These are phyloP conservation scores for Esox masquinongy DNA, from an alignment of 2,797 vertebrate species.

Conservation along the genomic window DNA sequence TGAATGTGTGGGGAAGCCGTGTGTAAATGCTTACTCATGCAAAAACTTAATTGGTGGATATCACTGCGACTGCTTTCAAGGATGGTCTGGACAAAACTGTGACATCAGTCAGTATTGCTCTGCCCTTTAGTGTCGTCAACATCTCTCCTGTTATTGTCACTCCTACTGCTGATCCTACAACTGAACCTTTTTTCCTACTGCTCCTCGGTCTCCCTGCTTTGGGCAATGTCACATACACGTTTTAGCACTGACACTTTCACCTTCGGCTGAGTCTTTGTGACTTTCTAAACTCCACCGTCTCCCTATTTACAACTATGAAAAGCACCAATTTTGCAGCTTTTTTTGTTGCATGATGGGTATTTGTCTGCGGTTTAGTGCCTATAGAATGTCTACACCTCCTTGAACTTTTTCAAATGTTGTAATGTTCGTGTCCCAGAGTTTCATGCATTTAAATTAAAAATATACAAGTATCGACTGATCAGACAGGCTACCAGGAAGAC, in stretches of 20 bases:
- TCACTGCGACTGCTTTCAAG: constrained; percentile 95
- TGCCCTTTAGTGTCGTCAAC: constrained; percentile 32
- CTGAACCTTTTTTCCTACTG: constrained; percentile 25
- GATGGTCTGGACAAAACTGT: constrained; percentile 97
- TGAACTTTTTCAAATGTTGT: background rate
- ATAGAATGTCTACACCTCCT: background rate
- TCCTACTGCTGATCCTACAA: constrained; percentile 15
- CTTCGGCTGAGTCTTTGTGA: constrained; percentile 36
- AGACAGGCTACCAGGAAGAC: too few species aligned
- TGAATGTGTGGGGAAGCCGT: constrained; percentile 92
- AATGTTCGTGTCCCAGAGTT: background rate
- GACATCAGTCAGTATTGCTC: constrained; percentile 94
- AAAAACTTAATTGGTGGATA: constrained; percentile 99
- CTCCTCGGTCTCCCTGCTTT: constrained; percentile 32
- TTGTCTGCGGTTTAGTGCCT: constrained; percentile 4
- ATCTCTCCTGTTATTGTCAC: constrained; percentile 19
- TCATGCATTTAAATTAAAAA: background rate
- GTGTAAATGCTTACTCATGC: constrained; percentile 93
- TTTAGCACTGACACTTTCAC: constrained; percentile 37
- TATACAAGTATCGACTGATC: background rate
- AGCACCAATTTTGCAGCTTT: constrained; percentile 11
- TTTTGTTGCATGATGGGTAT: constrained; percentile 48
- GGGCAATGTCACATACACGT: constrained; percentile 32
- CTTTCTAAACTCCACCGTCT: constrained; percentile 17
- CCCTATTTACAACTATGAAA: constrained; percentile 18